Percentiles rank a stretch among this genome's conserved stretches.
These are phyloP conservation scores for Ranitomeya variabilis DNA, from an alignment of 2,113 vertebrate genomes.

Conservation along the genomic window DNA sequence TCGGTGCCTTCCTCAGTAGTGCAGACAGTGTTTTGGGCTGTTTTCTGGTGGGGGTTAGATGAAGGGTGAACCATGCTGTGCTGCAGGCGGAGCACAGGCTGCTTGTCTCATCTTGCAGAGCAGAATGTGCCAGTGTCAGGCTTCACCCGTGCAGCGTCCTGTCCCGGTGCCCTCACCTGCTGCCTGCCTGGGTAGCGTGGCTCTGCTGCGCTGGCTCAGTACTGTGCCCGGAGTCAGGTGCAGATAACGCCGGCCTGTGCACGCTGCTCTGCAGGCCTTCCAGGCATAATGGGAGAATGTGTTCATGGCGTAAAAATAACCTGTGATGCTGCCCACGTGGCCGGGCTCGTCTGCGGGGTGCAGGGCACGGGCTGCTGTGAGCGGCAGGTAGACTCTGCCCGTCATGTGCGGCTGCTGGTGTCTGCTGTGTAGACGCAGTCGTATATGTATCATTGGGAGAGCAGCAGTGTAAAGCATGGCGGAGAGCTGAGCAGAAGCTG, in stretches of 20 bases:
- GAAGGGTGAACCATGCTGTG: neutral
- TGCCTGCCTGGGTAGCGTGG: too few species aligned
- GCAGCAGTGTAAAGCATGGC: neutral
- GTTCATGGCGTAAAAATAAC: neutral
- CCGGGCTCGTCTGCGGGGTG: neutral
- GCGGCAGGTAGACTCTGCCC: neutral
- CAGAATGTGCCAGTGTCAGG: neutral
- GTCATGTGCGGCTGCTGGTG: too few species aligned
- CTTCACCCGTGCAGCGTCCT: too few species aligned
- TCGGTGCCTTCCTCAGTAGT: too few species aligned
- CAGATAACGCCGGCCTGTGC: neutral
- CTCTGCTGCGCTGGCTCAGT: neutral
- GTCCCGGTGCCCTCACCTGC: too few species aligned
- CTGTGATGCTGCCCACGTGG: neutral
- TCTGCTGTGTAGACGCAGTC: too few species aligned
- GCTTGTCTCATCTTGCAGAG: constrained; percentile 7
- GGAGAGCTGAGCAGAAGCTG: neutral
- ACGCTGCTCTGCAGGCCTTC: neutral
- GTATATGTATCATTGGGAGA: neutral
- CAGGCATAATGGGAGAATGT: neutral
- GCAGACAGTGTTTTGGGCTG: too few species aligned
- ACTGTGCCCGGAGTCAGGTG: neutral
- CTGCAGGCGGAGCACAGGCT: neutral
- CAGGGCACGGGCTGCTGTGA: neutral
- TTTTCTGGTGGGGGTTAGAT: neutral